A percentile compares a stretch with the other conserved stretches of the same genome.
phyloP scores from a whole-genome alignment of 1,140 invertebrate species.

The Stenopsyche tienmushanensis region DNA sequence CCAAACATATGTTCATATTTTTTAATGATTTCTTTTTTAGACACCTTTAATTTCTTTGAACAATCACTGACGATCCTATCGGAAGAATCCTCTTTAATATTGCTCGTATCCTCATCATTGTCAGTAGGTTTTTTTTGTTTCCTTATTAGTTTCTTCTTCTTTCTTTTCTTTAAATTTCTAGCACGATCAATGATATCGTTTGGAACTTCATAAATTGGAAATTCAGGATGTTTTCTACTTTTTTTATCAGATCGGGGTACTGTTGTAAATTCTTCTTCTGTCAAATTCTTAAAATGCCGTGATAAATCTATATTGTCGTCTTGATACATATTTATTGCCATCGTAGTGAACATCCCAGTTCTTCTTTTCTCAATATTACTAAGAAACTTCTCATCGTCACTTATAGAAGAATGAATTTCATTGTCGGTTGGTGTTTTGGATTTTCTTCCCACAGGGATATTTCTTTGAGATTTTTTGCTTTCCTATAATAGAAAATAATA shows the following conservation, averaged over 20 bases:
- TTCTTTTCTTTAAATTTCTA: constrained; percentile 6
- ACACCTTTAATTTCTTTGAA: constrained; percentile 6
- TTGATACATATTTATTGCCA: constrained; percentile 32
- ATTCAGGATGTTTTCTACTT: constrained; percentile 9
- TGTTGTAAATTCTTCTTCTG: constrained; percentile 19
- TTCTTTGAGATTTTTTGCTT: no score
- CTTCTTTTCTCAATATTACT: constrained; percentile 13
- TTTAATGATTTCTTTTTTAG: constrained; percentile 28
- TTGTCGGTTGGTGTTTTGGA: no score
- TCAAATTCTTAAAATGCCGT: constrained; percentile 36
- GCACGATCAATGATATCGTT: constrained; percentile 25
- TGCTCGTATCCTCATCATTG: constrained; percentile 1
- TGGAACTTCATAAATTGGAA: constrained; percentile 36
- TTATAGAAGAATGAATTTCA: background rate
- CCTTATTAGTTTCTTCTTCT: background rate
- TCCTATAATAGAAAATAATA: no score
- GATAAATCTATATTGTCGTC: constrained; percentile 36
- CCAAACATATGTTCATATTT: constrained; percentile 37
- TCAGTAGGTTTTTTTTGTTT: constrained; percentile 8
- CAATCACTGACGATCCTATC: constrained; percentile 2
- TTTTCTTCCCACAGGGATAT: no score
- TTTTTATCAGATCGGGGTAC: constrained; percentile 14
- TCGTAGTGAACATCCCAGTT: constrained; percentile 34
- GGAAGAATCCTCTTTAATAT: constrained; percentile 17
- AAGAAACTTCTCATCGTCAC: background rate